A percentile compares a stretch with the other conserved stretches of the same genome.
phyloP scores from a whole-genome alignment of 2,888 invertebrate species.

The Silvanus unidentatus region DNA sequence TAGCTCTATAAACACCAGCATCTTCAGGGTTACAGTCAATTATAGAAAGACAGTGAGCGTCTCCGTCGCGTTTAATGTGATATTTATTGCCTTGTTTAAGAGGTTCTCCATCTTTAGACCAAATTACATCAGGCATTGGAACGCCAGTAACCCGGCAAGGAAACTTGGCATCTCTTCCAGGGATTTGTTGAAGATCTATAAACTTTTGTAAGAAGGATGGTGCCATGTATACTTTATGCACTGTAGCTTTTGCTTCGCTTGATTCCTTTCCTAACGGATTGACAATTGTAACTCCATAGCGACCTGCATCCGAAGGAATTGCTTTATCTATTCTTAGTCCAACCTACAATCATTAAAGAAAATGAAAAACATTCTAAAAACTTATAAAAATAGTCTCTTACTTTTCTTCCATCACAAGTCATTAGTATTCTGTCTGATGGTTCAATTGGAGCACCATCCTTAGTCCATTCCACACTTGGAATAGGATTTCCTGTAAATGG shows the following conservation, averaged over 20 bases:
- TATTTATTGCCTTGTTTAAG: constrained; percentile 68
- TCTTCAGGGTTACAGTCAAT: constrained; percentile 62
- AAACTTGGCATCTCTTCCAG: constrained; percentile 76
- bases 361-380: no score
- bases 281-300: constrained; percentile 67
- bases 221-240: constrained; percentile 74
- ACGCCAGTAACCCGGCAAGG: constrained; percentile 74
- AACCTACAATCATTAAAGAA: no score
- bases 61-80: constrained; percentile 70
- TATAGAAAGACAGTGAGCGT: constrained; percentile 70
- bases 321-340: constrained; percentile 68
- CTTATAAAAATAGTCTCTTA: constrained; percentile 32
- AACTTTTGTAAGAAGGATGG: constrained; percentile 75
- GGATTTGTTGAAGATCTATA: constrained; percentile 63
- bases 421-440: constrained; percentile 64
- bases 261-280: constrained; percentile 73
- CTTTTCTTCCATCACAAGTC: constrained; percentile 79
- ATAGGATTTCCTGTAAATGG: constrained; percentile 66
- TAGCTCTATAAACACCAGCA: constrained; percentile 69
- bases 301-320: constrained; percentile 67
- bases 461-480: constrained; percentile 74
- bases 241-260: constrained; percentile 62
- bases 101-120: constrained; percentile 78
- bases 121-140: constrained; percentile 76
- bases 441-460: constrained; percentile 62